Percentiles rank a stretch among this genome's conserved stretches.
Evolutionary conservation across 2,797 vertebrate genomes (phyloP).

Genomic region (Darevskia mixta): DNA sequence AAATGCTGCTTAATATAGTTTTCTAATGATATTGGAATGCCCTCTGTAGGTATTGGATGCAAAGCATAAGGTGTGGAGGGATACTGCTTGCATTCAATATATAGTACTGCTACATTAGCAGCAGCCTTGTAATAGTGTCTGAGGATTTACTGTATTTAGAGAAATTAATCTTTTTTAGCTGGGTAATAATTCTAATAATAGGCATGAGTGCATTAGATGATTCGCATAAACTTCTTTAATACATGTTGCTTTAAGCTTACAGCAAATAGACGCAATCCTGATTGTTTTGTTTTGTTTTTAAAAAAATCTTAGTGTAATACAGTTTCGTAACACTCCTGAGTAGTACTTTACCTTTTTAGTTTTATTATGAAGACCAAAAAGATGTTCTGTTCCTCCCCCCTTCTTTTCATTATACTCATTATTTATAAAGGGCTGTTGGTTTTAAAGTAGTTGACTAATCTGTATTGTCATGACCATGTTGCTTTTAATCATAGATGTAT

Average conservation of each 20-base stretch:
- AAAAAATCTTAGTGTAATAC: conserved; percentile 57
- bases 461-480: rapidly evolving
- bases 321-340: conserved; percentile 62
- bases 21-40: not conserved
- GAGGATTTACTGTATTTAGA: conserved; percentile 79
- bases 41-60: not conserved
- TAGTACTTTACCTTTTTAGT: conserved; percentile 65
- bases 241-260: conserved; percentile 71
- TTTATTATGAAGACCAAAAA: not conserved
- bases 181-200: conserved; percentile 77
- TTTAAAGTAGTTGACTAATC: not conserved
- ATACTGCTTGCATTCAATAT: conserved; percentile 54
- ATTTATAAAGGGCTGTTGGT: conserved; percentile 11
- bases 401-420: conserved; percentile 17
- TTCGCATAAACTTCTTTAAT: conserved; percentile 78
- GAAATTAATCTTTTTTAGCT: conserved; percentile 81
- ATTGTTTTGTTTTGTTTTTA: conserved; percentile 58
- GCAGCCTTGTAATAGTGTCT: conserved; percentile 60
- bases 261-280: conserved; percentile 71
- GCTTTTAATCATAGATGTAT: not conserved
- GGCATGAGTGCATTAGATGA: conserved; percentile 74
- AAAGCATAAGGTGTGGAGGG: conserved; percentile 45
- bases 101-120: conserved; percentile 48
- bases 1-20: not conserved
- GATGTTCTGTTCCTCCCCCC: conserved; percentile 13